These are phyloP conservation scores for Avahi laniger DNA, from an alignment of 2,797 vertebrate species.

Conservation along the genomic window DNA sequence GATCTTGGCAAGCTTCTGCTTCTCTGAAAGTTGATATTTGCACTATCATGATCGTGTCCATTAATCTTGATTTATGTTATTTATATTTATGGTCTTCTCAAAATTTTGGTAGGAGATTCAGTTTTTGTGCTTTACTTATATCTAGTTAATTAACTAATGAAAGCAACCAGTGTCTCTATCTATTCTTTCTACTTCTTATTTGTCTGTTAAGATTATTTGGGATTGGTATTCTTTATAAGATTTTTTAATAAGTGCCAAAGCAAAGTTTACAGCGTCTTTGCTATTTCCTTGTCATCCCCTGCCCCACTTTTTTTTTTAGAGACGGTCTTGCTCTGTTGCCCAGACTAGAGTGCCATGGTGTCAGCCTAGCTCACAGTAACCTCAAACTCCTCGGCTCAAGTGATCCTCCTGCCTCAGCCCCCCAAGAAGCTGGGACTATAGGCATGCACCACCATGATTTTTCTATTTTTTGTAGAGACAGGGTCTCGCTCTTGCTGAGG, in stretches of 20 bases:
- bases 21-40: slow-evolving; percentile 20
- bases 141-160: neutral
- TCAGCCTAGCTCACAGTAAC: neutral
- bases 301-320: rapidly evolving
- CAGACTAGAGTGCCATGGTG: neutral
- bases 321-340: neutral
- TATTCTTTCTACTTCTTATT: neutral
- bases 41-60: neutral
- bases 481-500: neutral
- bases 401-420: neutral
- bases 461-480: neutral
- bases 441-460: neutral
- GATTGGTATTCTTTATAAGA: neutral
- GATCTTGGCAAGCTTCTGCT: neutral
- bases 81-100: neutral
- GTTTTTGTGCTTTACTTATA: neutral
- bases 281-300: neutral
- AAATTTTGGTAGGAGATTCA: neutral
- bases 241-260: neutral
- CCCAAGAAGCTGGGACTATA: neutral
- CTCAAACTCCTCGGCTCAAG: neutral
- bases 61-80: slow-evolving; percentile 6
- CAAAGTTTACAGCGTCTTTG: neutral
- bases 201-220: neutral
- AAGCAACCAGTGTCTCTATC: neutral